Evolutionary conservation across 2,113 vertebrate genomes (phyloP), one percentile per base, ranked within the genome.

Genomic region (Urocitellus parryii): DNA sequence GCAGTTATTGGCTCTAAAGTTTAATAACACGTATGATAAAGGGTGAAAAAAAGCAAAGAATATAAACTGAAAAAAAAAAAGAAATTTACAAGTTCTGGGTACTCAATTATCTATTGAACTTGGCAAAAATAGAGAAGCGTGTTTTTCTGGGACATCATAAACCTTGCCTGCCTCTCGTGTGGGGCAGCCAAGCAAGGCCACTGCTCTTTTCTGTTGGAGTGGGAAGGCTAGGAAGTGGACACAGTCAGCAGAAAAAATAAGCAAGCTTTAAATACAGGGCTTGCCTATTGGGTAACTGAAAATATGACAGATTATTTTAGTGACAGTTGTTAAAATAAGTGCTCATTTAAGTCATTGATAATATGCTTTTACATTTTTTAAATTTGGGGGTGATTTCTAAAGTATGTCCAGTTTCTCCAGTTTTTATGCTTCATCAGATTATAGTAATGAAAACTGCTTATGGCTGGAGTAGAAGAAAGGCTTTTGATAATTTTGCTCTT

Each of bases 1-100:
- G 95, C 92, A 95, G 96, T 97, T 98, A 96, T 94, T 96, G 34
- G 88, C 88, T 96, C 90, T 96, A 89, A 58, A 20, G 77, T 96
- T 96, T 92, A 96, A 92, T 96, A 97, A 97, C 88, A 92, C 1
- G 39, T 94, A 80, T 88, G 95, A 87, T 96, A 96, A 96, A 97
- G 94, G 56, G 85, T 27, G 0, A 77, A 91, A 92, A 86, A 94
- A 88, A 79, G 45, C 11, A 63, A 63, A 32, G 61, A 2, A n/a
- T 61, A 0, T 29, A 39, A 85, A 17, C 48, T 72, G 84, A 67
- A 89, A 0, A 94, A 88, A 88, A 10, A 91, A 86, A 90, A 86
- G 95, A 91, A 91, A 39, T 73, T 11, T 45, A 58, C 27, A 85
- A 45, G 39, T 88, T 79, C 70, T 88, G 2, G 89, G 48, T 80